phyloP scores from a whole-genome alignment of 2,888 invertebrate species.

The Fragum whitleyi region DNA sequence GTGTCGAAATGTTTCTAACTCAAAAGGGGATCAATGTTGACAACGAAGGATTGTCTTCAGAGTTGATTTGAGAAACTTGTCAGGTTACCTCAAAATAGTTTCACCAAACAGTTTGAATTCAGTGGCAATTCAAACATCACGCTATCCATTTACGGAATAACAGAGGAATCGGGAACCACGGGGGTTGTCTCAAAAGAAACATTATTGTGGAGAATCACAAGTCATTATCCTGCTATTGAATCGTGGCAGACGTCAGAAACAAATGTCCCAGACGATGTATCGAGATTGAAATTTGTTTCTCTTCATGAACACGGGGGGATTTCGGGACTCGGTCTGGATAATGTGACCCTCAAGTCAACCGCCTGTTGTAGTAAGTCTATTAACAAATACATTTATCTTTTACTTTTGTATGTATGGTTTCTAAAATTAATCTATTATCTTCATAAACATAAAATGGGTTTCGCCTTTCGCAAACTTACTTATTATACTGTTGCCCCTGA shows the following conservation, averaged over 20 bases:
- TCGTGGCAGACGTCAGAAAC: conserved; percentile 48
- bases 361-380: conserved; percentile 39
- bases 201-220: conserved; percentile 43
- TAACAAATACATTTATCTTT: no score
- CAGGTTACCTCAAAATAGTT: no score
- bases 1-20: no score
- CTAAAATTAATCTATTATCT: no score
- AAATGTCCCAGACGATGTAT: conserved; percentile 14
- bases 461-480: no score
- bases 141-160: conserved; percentile 61
- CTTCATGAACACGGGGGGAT: conserved; percentile 31
- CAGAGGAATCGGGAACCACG: conserved; percentile 12
- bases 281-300: conserved; percentile 43
- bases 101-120: conserved; percentile 64
- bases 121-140: conserved; percentile 62
- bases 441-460: no score
- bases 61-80: no score
- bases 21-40: no score
- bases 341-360: conserved; percentile 27
- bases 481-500: no score
- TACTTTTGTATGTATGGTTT: no score
- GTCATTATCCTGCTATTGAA: conserved; percentile 37
- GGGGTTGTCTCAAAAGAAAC: background rate
- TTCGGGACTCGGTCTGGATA: conserved; percentile 49
- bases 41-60: no score